A percentile compares a stretch with the other conserved stretches of the same genome.
Evolutionary conservation across 1,140 invertebrate species (phyloP).

Genomic region (Hyphantria cunea): DNA sequence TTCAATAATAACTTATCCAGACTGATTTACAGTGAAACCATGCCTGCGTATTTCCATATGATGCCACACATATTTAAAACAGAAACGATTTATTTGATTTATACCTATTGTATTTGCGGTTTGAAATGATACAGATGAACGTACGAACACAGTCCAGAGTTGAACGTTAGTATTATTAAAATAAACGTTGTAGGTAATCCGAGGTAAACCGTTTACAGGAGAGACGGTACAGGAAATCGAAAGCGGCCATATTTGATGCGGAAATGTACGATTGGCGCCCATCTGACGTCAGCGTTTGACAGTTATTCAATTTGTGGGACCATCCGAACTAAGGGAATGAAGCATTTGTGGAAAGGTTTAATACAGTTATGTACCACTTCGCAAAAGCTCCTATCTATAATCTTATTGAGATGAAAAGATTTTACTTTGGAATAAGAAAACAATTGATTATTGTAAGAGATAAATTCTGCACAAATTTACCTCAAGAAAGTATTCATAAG

Average conservation of each 20-base stretch:
- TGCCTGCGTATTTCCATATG: conserved; percentile 14
- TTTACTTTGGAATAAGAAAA: not conserved
- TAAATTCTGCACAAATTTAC: no score
- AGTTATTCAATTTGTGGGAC: conserved; percentile 31
- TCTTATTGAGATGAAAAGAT: not conserved
- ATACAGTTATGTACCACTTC: conserved; percentile 13
- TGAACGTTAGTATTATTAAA: conserved; percentile 48
- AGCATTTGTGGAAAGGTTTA: conserved; percentile 23
- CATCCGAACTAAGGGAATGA: conserved; percentile 15
- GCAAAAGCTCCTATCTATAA: not conserved
- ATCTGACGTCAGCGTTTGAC: conserved; percentile 16
- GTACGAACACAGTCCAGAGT: conserved; percentile 3
- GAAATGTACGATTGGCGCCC: conserved; percentile 61
- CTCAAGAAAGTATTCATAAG: no score
- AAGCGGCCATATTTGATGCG: conserved; percentile 72
- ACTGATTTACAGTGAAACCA: conserved; percentile 9
- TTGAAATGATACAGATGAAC: not conserved
- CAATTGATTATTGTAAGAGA: no score
- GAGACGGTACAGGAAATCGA: conserved; percentile 72
- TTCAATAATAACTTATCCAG: conserved; percentile 2
- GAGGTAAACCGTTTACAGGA: conserved; percentile 67
- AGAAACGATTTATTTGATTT: conserved; percentile 23
- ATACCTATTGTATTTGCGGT: conserved; percentile 15
- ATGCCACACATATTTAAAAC: conserved; percentile 3
- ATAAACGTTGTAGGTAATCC: conserved; percentile 71